phyloP scores from a whole-genome alignment of 1,140 invertebrate genomes.

The Carcinoscorpius rotundicauda region DNA sequence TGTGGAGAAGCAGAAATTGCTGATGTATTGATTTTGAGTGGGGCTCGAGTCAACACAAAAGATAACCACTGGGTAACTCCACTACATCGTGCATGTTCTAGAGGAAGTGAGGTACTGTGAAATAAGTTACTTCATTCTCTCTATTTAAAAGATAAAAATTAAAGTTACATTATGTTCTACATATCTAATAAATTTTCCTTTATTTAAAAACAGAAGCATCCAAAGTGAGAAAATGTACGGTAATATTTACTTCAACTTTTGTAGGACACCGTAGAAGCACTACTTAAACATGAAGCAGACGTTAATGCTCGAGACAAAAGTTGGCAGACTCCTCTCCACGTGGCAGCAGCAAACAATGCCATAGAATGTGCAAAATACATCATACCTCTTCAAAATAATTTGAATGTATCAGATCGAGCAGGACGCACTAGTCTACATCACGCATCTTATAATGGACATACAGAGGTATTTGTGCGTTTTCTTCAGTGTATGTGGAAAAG shows the following conservation, averaged over 20 bases:
- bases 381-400: slow-evolving; percentile 28
- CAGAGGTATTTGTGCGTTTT: slow-evolving; percentile 28
- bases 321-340: slow-evolving; percentile 48
- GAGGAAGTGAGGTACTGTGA: slow-evolving; percentile 32
- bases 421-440: slow-evolving; percentile 50
- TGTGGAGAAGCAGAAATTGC: slow-evolving; percentile 44
- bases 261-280: slow-evolving; percentile 41
- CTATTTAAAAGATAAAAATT: no score
- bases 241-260: not conserved
- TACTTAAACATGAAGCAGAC: slow-evolving; percentile 45
- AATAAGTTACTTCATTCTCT: no score
- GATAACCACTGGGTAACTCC: slow-evolving; percentile 51
- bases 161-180: no score
- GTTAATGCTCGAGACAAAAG: slow-evolving; percentile 45
- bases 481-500: no score
- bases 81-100: slow-evolving; percentile 48
- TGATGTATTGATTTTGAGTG: slow-evolving; percentile 42
- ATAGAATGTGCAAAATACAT: slow-evolving; percentile 42
- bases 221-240: no score
- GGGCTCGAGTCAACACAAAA: slow-evolving; percentile 48
- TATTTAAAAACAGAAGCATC: no score
- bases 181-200: no score
- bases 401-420: slow-evolving; percentile 35
- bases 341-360: slow-evolving; percentile 46
- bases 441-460: slow-evolving; percentile 49